Base-by-base conservation (phyloP, 2,888 invertebrate species). In the Drosophila acutilabella region DNA sequence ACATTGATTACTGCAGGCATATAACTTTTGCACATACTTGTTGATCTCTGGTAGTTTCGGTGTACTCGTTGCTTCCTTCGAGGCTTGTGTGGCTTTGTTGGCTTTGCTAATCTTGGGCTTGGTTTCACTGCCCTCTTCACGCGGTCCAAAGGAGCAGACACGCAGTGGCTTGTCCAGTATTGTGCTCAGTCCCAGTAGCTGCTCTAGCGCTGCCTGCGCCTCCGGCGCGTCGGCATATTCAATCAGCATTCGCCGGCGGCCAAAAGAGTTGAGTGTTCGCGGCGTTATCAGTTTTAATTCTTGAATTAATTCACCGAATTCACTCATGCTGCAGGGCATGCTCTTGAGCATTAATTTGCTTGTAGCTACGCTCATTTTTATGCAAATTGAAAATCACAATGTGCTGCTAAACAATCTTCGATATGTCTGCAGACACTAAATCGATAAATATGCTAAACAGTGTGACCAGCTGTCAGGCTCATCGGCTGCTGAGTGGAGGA, bases 1-100 rank as follows among this genome's bases (percentile, higher is more conserved):
- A 44, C 95, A 93, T 51, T 93, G 92, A 62, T 92, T 93, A 75
- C 94, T 94, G 92, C 94, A 94, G 30, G 94, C 93, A 88, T 94
- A 94, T 54, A 95, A 88, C 89, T 94, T 94, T 56, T 93, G 93
- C 36, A 95, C 88, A 84, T 93, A 94, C 62, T 91, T 91, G 88
- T 94, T 94, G 52, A 78, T 60, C 36, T 82, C 75, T 20, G 40
- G 16, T 6, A 44, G 48, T 1, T 50, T 2, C 2, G 33, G 94
- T 93, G 78, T 10, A 89, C 13, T 11, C 30, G 18, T 5, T 16
- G 36, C 11, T 11, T 60, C 88, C 84, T 59, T n/a, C 16, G 33
- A 41, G 1, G 75, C 77, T 59, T 85, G 89, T 30, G 78, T 86
- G 14, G 64, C 51, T 40, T 87, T 83, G 47, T 68, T 74, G 23